Evolutionary conservation across 2,797 vertebrate genomes (phyloP).

Genomic region (Melopsittacus undulatus): DNA sequence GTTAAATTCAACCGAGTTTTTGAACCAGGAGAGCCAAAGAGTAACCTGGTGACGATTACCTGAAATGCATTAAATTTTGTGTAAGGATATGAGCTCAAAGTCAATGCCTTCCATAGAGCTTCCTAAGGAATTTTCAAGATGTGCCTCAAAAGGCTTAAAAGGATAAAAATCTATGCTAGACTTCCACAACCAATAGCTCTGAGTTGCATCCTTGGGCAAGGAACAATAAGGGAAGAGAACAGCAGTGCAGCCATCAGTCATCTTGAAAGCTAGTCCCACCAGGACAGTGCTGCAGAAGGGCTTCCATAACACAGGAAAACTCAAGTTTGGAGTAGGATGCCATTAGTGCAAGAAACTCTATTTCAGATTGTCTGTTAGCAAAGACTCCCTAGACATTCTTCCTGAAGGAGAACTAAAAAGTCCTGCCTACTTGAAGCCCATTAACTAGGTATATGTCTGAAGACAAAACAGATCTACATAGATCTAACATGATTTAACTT

Average conservation of each 20-base stretch:
- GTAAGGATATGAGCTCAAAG: background rate
- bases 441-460: background rate
- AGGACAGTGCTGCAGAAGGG: background rate
- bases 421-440: background rate
- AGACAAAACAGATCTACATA: background rate
- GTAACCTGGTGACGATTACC: background rate
- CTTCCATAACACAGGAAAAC: background rate
- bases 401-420: background rate
- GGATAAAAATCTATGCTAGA: background rate
- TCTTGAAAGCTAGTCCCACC: background rate
- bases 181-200: background rate
- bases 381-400: background rate
- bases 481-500: background rate
- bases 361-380: background rate
- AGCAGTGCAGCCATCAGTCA: background rate
- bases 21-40: background rate
- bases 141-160: background rate
- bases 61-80: background rate
- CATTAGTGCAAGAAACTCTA: background rate
- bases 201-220: background rate
- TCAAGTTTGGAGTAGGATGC: background rate
- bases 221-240: background rate
- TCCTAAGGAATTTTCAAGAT: background rate
- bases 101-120: background rate
- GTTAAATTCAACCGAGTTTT: constrained; percentile 26